Evolutionary conservation across 2,888 invertebrate species (phyloP).

Genomic region (Sphaerophoria taeniata): DNA sequence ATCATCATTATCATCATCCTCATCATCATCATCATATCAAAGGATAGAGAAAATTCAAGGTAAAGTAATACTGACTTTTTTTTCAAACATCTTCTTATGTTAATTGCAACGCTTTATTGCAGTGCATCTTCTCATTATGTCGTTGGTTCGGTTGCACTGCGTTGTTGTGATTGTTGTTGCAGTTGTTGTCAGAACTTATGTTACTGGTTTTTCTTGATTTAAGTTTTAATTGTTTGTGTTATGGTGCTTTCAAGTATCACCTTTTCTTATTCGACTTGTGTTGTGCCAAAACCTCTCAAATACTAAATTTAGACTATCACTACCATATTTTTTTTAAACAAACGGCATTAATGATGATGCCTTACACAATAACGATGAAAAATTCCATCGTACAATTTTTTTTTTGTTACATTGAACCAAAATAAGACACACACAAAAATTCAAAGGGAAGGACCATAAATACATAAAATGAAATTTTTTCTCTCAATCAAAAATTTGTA

Average conservation of each 20-base stretch:
- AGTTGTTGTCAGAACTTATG: conserved; percentile 36
- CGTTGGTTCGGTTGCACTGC: background rate
- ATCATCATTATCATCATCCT: conserved; percentile 45
- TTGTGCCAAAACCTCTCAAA: conserved; percentile 23
- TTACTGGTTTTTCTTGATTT: conserved; percentile 27
- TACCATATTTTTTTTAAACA: conserved; percentile 35
- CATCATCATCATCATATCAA: conserved; percentile 61
- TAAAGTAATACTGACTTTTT: conserved; percentile 71
- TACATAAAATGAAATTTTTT: conserved; percentile 47
- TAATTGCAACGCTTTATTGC: conserved; percentile 66
- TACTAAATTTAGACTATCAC: conserved; percentile 28
- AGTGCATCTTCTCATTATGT: conserved; percentile 54
- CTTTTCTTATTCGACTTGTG: conserved; percentile 50
- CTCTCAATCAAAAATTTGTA: conserved; percentile 29
- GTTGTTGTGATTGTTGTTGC: conserved; percentile 42
- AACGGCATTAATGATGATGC: conserved; percentile 36
- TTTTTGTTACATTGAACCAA: conserved; percentile 38
- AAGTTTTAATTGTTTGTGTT: conserved; percentile 40
- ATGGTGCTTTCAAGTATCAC: conserved; percentile 61
- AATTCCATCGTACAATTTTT: conserved; percentile 58
- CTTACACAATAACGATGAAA: conserved; percentile 18
- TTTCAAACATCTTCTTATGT: conserved; percentile 46
- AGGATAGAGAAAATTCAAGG: conserved; percentile 74
- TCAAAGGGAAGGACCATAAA: conserved; percentile 40
- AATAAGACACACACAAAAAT: conserved; percentile 29